Base-by-base conservation (phyloP, 1,140 invertebrate species). In the Steinernema khuongi region DNA sequence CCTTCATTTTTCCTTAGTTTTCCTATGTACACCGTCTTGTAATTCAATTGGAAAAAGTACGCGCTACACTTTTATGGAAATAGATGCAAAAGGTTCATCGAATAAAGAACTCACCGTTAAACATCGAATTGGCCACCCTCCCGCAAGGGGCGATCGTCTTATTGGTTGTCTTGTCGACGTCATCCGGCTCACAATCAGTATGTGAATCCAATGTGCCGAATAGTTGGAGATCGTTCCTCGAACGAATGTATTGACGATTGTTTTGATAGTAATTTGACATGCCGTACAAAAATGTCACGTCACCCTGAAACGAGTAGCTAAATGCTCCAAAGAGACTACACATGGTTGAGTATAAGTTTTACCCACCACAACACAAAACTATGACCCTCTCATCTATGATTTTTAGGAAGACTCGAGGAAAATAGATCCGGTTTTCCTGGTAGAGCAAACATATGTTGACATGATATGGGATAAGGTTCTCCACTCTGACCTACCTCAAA, bases 261-360 rank as follows among this genome's bases (percentile, higher is more conserved):
- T 99, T 99, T 87, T 99, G 96, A 85, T 97, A 99, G 86, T 94
- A 99, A 86, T 99, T 99, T 31, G 91, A 93, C 31, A 99, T 86
- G 7, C 94, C 94, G 88, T 99, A 99, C 85, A 99, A 99, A 89
- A 99, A 92, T 81, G 92, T 99, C 0, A 99, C 94, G 81, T 92
- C 91, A 1, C 91, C 91, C 89, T 92, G 80, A 73, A 88, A 80
- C 75, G 22, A n/a, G n/a, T n/a, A n/a, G n/a, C n/a, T n/a, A n/a
- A n/a, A n/a, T n/a, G n/a, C n/a, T n/a, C n/a, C n/a, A n/a, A n/a
- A n/a, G n/a, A n/a, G n/a, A n/a, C n/a, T n/a, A n/a, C n/a, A n/a
- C n/a, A n/a, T n/a, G n/a, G n/a, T n/a, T n/a, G n/a, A n/a, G n/a
- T n/a, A n/a, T n/a, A n/a, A n/a, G n/a, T n/a, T n/a, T n/a, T n/a